phyloP scores from a whole-genome alignment of 2,888 invertebrate species.

The Hemicrepidius hirtus region DNA sequence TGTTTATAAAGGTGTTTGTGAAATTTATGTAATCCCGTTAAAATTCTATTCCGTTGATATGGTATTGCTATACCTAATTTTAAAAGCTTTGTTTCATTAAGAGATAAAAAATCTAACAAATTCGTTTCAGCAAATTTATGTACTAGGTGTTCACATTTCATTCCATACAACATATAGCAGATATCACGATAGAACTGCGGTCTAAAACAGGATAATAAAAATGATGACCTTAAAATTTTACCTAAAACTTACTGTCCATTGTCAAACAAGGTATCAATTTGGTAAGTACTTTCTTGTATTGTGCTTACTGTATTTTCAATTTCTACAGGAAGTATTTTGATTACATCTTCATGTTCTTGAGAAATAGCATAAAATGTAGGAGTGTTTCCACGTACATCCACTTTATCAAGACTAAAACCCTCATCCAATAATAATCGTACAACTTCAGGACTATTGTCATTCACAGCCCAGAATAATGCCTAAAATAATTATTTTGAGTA shows the following conservation, averaged over 20 bases:
- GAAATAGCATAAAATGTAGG: conserved; percentile 74
- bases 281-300: conserved; percentile 32
- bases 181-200: conserved; percentile 75
- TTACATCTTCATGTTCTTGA: conserved; percentile 73
- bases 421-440: conserved; percentile 74
- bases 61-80: conserved; percentile 77
- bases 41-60: conserved; percentile 76
- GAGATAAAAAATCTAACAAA: conserved; percentile 75
- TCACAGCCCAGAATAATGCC: conserved; percentile 80
- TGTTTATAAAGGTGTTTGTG: conserved; percentile 76
- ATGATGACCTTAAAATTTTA: neutral
- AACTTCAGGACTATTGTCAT: conserved; percentile 74
- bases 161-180: conserved; percentile 75
- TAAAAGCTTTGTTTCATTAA: conserved; percentile 76
- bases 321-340: conserved; percentile 71
- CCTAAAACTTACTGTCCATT: conserved; percentile 54
- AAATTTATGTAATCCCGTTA: conserved; percentile 75
- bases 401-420: conserved; percentile 73
- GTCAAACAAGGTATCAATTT: conserved; percentile 55
- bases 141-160: conserved; percentile 75
- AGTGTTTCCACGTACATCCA: conserved; percentile 74
- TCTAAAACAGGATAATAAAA: conserved; percentile 64
- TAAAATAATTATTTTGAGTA: conserved; percentile 60
- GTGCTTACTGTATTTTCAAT: conserved; percentile 46
- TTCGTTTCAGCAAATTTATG: conserved; percentile 73